These are phyloP conservation scores for Hesperia comma DNA, from an alignment of 2,888 invertebrate genomes.

Conservation along the genomic window DNA sequence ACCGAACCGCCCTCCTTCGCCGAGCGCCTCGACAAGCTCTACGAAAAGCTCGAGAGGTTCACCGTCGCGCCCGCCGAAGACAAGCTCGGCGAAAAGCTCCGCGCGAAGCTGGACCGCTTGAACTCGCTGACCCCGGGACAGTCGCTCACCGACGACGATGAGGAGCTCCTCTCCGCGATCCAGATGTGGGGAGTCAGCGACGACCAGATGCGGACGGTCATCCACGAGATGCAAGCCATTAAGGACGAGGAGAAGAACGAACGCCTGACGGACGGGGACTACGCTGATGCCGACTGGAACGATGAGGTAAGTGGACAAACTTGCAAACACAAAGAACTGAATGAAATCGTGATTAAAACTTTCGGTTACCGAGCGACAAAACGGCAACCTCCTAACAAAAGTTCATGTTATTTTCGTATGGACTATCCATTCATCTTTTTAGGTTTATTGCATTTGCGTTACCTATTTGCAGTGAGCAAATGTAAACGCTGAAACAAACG, in stretches of 20 bases:
- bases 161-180: conserved; percentile 66
- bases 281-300: conserved; percentile 61
- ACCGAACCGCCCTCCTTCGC: conserved; percentile 65
- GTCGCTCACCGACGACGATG: conserved; percentile 66
- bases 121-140: conserved; percentile 61
- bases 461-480: no score
- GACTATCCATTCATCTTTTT: no score
- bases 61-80: conserved; percentile 51
- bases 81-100: conserved; percentile 52
- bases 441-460: no score
- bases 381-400: no score
- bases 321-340: no score
- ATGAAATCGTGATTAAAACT: no score
- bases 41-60: conserved; percentile 67
- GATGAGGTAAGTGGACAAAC: conserved; percentile 63
- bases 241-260: conserved; percentile 56
- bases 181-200: conserved; percentile 64
- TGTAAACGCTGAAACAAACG: no score
- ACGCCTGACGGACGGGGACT: conserved; percentile 55
- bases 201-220: conserved; percentile 64
- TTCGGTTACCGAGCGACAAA: no score
- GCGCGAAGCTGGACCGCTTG: conserved; percentile 65
- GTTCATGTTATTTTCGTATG: no score
- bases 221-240: conserved; percentile 65
- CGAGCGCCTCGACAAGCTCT: conserved; percentile 62